Base-by-base conservation (phyloP, 2,797 vertebrate species). In the Coracias cyanogaster region DNA sequence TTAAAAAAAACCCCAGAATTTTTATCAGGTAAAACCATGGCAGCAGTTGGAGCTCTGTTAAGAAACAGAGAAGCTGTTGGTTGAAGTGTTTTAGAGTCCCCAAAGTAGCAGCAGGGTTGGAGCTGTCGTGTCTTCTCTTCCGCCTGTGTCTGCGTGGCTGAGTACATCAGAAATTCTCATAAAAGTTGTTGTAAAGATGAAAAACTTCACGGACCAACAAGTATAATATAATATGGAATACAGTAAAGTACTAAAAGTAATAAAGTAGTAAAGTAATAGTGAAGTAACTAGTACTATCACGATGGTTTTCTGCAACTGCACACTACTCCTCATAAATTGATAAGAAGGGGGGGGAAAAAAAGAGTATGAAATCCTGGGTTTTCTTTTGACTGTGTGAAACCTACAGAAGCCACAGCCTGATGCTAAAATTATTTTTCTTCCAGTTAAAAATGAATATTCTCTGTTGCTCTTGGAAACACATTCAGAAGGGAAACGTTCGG, bases 401-500 rank as follows among this genome's bases (percentile, higher is more conserved):
- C 54, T 29, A 12, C 21, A 62, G 64, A 79, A 94, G 61, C 49
- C 29, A 2, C 13, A 48, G 37, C 58, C 45, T 51, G 77, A 29
- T n/a, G 29, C 28, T 78, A 74, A 69, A 82, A 71, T 51, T 31
- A 26, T 43, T 69, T 74, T 71, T 48, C 49, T 70, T 78, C n/a
- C 33, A 31, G 33, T 73, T 72, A 60, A 90, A 95, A 71, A 76
- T 54, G 19, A 28, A 22, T 45, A 8, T 67, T 70, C 84, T 54
- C 6, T 22, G 35, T 69, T 82, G 41, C 69, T 71, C 39, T 95
- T 72, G 64, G 82, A 79, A 92, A 81, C 58, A 55, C 57, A 11
- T 84, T 90, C 69, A 84, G 79, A 94, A 79, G 64, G 54, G 51
- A 95, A 95, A 81, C 94, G 92, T 97, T 96, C 96, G 92, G 85